Evolutionary conservation across 2,113 vertebrate genomes (phyloP), one percentile per base, ranked within the genome.

Genomic region (Esox niger): DNA sequence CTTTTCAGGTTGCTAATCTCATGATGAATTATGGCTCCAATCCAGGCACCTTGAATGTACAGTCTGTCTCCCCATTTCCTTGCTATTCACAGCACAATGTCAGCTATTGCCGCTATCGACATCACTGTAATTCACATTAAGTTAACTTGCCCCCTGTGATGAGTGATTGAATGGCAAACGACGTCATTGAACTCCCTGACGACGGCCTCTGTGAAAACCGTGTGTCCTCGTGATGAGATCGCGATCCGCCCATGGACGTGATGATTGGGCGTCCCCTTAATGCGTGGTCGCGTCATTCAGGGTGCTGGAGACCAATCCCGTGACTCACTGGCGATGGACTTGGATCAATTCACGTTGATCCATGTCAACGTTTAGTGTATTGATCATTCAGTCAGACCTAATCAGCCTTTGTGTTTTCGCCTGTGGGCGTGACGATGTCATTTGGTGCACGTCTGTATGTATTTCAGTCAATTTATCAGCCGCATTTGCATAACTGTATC

Each of bases 231-330:
- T 27, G 57, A 59, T 31, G 17, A 59, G 27, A 30, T 29, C 3
- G 20, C 9, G 26, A 30, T 59, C 57, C 35, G 63, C n/a, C n/a
- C n/a, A n/a, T n/a, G n/a, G n/a, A n/a, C n/a, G n/a, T n/a, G n/a
- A n/a, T n/a, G n/a, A n/a, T n/a, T n/a, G n/a, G n/a, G n/a, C n/a
- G n/a, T n/a, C n/a, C n/a, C n/a, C n/a, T n/a, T n/a, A 4, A 21
- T 35, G 26, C 15, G 29, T 31, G 38, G 31, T 69, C 66, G 76
- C n/a, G n/a, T 9, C 15, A 59, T 81, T 83, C 79, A 77, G 63
- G 23, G 60, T 81, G 55, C 60, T 31, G 17, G 47, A 32, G 35
- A 62, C 46, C 29, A 38, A 20, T 64, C 68, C 8, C 29, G 31
- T 35, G 26, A 57, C 61, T 57, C 55, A 59, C 2, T 63, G 32